These are phyloP conservation scores for Rousettus leschenaultii DNA, from an alignment of 2,113 vertebrate species.

Conservation along the genomic window DNA sequence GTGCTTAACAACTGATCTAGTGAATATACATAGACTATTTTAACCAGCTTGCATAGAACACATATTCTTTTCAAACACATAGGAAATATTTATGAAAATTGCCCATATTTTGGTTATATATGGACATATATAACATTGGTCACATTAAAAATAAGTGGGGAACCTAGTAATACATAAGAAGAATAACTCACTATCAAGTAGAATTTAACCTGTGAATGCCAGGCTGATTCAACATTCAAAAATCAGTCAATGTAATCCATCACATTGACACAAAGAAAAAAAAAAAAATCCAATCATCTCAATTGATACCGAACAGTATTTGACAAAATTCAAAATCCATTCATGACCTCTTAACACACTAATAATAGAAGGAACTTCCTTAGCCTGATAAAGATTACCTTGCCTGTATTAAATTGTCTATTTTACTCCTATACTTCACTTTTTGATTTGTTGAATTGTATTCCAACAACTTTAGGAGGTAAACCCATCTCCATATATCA, in stretches of 20 bases:
- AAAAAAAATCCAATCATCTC: not conserved
- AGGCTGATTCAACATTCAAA: not conserved
- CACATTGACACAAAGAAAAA: not conserved
- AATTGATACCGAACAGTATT: not conserved
- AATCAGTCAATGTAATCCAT: not conserved
- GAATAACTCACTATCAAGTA: not conserved
- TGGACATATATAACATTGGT: not conserved
- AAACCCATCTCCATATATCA: not conserved
- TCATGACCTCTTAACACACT: not conserved
- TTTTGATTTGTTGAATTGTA: not conserved
- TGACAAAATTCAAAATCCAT: not conserved
- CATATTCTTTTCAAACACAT: not conserved
- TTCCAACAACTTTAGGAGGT: not conserved
- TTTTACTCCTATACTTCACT: not conserved
- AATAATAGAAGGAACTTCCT: not conserved
- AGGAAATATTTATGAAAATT: not conserved
- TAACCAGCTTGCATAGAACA: not conserved
- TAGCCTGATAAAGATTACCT: not conserved
- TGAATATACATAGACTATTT: not conserved
- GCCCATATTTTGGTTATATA: not conserved
- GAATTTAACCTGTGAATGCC: not conserved
- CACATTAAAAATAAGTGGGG: not conserved
- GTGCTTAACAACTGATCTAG: not conserved
- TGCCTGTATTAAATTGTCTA: not conserved
- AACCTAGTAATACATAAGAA: not conserved